phyloP scores from a whole-genome alignment of 2,113 vertebrate species.

The Rhizomys pruinosus region DNA sequence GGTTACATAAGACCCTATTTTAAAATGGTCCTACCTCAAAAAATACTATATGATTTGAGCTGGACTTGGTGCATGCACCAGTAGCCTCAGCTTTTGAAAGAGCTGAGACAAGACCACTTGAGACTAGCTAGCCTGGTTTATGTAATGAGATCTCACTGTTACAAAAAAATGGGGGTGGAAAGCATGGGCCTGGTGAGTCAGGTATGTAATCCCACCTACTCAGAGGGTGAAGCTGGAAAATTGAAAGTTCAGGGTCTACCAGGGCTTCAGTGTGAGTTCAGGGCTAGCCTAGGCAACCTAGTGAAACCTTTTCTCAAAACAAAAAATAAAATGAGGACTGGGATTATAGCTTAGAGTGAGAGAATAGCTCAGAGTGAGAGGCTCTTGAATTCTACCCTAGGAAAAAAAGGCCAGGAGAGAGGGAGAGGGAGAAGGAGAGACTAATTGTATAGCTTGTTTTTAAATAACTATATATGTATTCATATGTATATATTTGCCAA shows the following conservation, averaged over 20 bases:
- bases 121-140: not conserved
- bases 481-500: slow-evolving; percentile 26
- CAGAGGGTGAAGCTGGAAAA: not conserved
- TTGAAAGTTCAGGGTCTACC: not conserved
- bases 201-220: not conserved
- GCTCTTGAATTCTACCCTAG: not conserved
- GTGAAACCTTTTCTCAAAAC: not conserved
- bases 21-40: not conserved
- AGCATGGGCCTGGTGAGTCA: not conserved
- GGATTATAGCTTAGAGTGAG: no score
- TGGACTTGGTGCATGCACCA: not conserved
- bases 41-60: not conserved
- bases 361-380: not conserved
- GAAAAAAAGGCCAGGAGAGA: not conserved
- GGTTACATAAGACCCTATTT: not conserved
- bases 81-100: not conserved
- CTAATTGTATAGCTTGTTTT: not conserved
- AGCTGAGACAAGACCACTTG: not conserved
- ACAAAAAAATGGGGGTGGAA: not conserved
- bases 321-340: not conserved
- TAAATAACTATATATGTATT: not conserved
- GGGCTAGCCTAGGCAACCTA: not conserved
- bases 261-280: not conserved
- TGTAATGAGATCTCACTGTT: not conserved
- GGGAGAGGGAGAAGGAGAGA: not conserved